Evolutionary conservation across 2,888 invertebrate species (phyloP).

Genomic region (Thecophora atra): DNA sequence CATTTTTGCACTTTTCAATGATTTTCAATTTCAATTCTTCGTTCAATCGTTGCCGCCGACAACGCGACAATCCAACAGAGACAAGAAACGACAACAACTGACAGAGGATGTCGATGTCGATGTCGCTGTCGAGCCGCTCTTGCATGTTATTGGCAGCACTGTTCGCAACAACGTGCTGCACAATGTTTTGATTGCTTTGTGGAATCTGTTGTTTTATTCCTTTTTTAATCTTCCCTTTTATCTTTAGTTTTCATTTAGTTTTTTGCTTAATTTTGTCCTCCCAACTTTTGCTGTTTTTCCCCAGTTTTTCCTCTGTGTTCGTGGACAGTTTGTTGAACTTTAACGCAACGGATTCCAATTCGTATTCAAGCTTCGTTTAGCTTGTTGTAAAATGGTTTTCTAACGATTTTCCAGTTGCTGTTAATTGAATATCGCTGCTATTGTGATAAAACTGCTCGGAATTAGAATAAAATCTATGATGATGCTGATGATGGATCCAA

Average conservation of each 20-base stretch:
- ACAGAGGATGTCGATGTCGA: background rate
- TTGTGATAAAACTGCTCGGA: conserved; percentile 17
- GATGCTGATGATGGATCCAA: background rate
- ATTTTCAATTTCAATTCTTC: conserved; percentile 33
- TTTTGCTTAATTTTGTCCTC: conserved; percentile 1
- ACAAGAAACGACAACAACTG: background rate
- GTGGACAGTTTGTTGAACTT: conserved; percentile 29
- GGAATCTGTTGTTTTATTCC: background rate
- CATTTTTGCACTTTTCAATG: conserved; percentile 1
- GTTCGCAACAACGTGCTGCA: background rate
- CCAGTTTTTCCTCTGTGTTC: background rate
- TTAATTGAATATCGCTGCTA: background rate
- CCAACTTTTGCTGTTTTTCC: background rate
- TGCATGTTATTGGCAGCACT: conserved; percentile 19
- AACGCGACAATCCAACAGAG: background rate
- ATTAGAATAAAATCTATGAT: background rate
- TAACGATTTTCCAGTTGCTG: conserved; percentile 17
- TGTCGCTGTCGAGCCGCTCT: background rate
- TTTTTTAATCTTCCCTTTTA: background rate
- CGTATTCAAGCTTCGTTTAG: conserved; percentile 20
- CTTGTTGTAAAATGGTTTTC: conserved; percentile 8
- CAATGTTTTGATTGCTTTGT: conserved; percentile 9
- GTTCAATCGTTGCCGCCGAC: conserved; percentile 7
- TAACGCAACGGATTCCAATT: conserved; percentile 7
- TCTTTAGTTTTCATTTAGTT: background rate